Conservation (phyloP, 2,113 vertebrate species). For the Tetraodon nigroviridis region DNA sequence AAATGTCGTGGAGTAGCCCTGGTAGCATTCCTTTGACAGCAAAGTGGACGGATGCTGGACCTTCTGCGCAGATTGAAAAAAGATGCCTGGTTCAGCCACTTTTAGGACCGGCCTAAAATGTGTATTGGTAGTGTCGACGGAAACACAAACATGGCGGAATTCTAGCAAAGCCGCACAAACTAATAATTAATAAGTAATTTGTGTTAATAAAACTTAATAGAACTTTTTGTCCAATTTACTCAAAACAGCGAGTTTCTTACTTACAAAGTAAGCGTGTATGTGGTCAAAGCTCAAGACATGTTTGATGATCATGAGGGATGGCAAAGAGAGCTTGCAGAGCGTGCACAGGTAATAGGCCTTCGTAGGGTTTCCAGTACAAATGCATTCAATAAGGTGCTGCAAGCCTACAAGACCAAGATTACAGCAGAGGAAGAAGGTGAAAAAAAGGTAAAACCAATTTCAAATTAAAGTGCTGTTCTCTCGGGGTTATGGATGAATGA, state of each 20-base stretch:
- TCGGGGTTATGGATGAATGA: too few relatives aligned
- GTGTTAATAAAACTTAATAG: too few relatives aligned
- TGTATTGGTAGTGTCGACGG: too few relatives aligned
- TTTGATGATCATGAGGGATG: conserved; percentile 30
- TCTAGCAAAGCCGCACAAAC: too few relatives aligned
- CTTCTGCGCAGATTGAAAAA: conserved; percentile 31
- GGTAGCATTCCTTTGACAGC: conserved; percentile 32
- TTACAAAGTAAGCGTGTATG: conserved; percentile 61
- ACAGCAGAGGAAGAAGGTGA: too few relatives aligned
- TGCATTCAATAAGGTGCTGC: conserved; percentile 58
- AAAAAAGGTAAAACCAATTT: too few relatives aligned
- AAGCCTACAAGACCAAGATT: conserved; percentile 39
- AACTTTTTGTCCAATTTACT: too few relatives aligned
- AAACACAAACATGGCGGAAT: too few relatives aligned
- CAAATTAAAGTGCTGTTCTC: too few relatives aligned
- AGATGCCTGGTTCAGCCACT: neutral
- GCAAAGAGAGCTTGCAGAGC: conserved; percentile 43
- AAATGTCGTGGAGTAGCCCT: neutral
- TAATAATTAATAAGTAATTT: too few relatives aligned
- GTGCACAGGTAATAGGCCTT: conserved; percentile 55
- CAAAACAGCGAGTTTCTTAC: conserved; percentile 4
- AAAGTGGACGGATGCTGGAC: conserved; percentile 48
- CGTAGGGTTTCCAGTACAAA: conserved; percentile 3
- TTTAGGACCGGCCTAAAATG: too few relatives aligned
- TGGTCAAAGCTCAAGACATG: conserved; percentile 68